phyloP scores from a whole-genome alignment of 2,797 vertebrate genomes.

The Enteromius radiatus region DNA sequence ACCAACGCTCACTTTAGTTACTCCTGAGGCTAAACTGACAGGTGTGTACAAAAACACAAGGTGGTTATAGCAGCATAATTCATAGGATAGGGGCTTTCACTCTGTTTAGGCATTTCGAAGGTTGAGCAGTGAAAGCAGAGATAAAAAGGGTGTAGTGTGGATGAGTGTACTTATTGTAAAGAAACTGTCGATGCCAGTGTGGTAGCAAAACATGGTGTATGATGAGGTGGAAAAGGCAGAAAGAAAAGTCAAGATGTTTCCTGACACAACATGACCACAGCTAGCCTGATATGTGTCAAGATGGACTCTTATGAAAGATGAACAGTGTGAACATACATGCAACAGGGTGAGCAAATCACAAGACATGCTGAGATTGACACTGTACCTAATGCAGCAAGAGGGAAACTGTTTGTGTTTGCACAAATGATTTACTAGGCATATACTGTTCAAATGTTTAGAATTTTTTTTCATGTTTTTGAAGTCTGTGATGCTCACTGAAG shows the following conservation, averaged over 20 bases:
- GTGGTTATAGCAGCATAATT: constrained; percentile 21
- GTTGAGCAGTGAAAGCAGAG: constrained; percentile 20
- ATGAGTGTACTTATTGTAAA: not conserved
- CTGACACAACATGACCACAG: not conserved
- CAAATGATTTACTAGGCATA: not conserved
- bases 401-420: not conserved
- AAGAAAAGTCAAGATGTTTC: constrained; percentile 30
- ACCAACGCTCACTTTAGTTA: not conserved
- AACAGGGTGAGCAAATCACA: not conserved
- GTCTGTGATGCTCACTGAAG: not conserved
- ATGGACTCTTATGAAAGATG: not conserved
- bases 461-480: not conserved
- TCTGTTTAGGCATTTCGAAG: constrained; percentile 10
- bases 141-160: not conserved
- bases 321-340: not conserved
- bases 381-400: not conserved
- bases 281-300: constrained; percentile 59
- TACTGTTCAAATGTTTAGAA: not conserved
- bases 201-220: constrained; percentile 42
- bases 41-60: constrained; percentile 13
- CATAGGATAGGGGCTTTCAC: constrained; percentile 13
- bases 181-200: not conserved
- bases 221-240: constrained; percentile 23
- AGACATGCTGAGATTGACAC: constrained; percentile 12
- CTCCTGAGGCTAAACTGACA: constrained; percentile 3